These are phyloP conservation scores for Atherinomorus stipes DNA, from an alignment of 2,113 vertebrate species.

Conservation along the genomic window DNA sequence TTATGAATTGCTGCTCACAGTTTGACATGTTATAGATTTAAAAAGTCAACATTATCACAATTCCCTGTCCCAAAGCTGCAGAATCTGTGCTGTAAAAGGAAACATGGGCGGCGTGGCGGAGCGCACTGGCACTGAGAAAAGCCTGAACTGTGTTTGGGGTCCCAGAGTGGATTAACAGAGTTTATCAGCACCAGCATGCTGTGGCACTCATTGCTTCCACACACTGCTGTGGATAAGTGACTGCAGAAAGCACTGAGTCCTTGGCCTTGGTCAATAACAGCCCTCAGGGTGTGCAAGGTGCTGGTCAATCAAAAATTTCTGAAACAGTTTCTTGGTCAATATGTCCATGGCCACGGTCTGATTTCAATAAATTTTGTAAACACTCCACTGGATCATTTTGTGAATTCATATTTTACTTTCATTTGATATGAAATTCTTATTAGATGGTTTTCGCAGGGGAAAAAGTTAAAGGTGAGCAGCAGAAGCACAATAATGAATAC, in stretches of 20 bases:
- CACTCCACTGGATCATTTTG: not conserved
- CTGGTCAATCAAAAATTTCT: conserved; percentile 59
- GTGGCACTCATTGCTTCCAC: conserved; percentile 45
- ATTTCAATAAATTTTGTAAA: conserved; percentile 31
- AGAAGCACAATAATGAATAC: not conserved
- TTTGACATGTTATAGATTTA: conserved; percentile 36
- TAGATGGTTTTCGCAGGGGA: not conserved
- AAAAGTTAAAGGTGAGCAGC: not conserved
- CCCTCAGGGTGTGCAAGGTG: conserved; percentile 43
- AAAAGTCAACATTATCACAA: conserved; percentile 40
- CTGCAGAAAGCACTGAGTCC: conserved; percentile 54
- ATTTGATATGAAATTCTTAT: conserved; percentile 1
- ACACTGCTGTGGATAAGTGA: conserved; percentile 57
- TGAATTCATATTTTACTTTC: conserved; percentile 19
- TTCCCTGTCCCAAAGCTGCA: conserved; percentile 28
- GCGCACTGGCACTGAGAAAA: conserved; percentile 42
- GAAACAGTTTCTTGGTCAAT: conserved; percentile 54
- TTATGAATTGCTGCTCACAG: conserved; percentile 29
- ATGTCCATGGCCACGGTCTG: conserved; percentile 39
- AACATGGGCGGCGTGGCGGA: conserved; percentile 41
- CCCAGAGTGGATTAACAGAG: conserved; percentile 72
- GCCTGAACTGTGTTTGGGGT: conserved; percentile 36
- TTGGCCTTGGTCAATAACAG: conserved; percentile 61
- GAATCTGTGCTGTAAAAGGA: conserved; percentile 34
- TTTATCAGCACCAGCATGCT: conserved; percentile 72